Percentiles rank a stretch among this genome's conserved stretches.
phyloP scores from a whole-genome alignment of 1,140 invertebrate genomes.

The Stratiolaelaps scimitus region DNA sequence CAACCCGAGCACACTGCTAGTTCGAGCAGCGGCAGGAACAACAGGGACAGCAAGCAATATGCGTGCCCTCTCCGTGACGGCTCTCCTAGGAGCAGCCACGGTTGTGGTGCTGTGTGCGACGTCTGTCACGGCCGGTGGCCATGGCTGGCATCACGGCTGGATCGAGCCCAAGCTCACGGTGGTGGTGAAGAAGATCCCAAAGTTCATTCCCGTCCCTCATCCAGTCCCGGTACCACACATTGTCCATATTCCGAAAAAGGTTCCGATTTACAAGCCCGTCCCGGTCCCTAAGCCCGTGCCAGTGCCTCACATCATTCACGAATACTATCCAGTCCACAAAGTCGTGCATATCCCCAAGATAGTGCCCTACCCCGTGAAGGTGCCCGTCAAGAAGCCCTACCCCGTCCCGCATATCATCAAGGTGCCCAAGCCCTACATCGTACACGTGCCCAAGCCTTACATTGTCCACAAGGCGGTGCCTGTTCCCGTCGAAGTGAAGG shows the following conservation, averaged over 20 bases:
- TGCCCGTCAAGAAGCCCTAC: conserved; percentile 25
- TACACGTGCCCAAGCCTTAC: conserved; percentile 26
- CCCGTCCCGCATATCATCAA: conserved; percentile 19
- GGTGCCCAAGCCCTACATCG: conserved; percentile 22
- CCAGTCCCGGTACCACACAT: conserved; percentile 16
- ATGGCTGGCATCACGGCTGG: conserved; percentile 27
- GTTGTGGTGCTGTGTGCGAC: conserved; percentile 1
- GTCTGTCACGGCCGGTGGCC: background rate
- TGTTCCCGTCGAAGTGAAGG: background rate
- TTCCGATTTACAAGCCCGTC: conserved; percentile 6
- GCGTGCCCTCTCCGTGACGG: too few relatives aligned
- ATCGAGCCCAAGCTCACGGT: conserved; percentile 26
- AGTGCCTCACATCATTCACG: conserved; percentile 24
- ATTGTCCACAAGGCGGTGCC: conserved; percentile 12
- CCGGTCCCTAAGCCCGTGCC: conserved; percentile 2
- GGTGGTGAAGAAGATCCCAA: conserved; percentile 18
- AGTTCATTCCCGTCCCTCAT: conserved; percentile 15
- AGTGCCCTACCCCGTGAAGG: conserved; percentile 14
- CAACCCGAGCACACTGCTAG: too few relatives aligned
- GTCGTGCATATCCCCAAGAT: conserved; percentile 13
- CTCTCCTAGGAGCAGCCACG: too few relatives aligned
- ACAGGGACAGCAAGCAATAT: too few relatives aligned
- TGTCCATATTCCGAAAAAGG: conserved; percentile 16
- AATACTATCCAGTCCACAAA: conserved; percentile 24
- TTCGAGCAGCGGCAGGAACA: too few relatives aligned